A percentile compares a stretch with the other conserved stretches of the same genome.
Evolutionary conservation across 1,140 invertebrate genomes (phyloP).

Genomic region (Popillia japonica): DNA sequence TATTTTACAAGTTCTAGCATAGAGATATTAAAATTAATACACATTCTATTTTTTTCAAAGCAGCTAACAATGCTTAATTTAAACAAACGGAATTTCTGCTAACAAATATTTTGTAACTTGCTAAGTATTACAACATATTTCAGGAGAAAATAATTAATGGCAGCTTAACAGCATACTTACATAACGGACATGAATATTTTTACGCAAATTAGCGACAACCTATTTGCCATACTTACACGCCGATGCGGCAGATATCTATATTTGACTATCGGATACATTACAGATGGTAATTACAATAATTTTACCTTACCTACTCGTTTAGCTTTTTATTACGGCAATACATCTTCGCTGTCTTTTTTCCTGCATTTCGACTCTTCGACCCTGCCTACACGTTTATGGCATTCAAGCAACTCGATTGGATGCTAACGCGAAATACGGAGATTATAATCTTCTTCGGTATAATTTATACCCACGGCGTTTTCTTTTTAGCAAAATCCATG

Average conservation of each 20-base stretch:
- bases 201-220: slow-evolving; percentile 10
- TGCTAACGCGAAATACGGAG: not conserved
- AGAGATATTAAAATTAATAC: no score
- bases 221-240: not conserved
- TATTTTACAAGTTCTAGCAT: no score
- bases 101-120: no score
- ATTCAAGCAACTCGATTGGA: not conserved
- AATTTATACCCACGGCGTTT: slow-evolving; percentile 1
- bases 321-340: slow-evolving; percentile 14
- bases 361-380: not conserved
- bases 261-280: slow-evolving; percentile 10
- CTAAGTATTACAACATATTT: no score
- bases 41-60: no score
- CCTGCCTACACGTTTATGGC: not conserved
- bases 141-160: no score
- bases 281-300: not conserved
- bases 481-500: not conserved
- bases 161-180: not conserved
- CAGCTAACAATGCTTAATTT: no score
- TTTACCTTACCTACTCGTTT: not conserved
- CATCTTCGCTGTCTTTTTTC: not conserved
- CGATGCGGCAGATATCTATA: not conserved
- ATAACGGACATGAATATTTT: slow-evolving; percentile 6
- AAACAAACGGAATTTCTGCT: no score
- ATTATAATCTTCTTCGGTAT: not conserved